Base-by-base conservation (phyloP, 2,888 invertebrate genomes). In the Eueremaeus valkanovi region DNA sequence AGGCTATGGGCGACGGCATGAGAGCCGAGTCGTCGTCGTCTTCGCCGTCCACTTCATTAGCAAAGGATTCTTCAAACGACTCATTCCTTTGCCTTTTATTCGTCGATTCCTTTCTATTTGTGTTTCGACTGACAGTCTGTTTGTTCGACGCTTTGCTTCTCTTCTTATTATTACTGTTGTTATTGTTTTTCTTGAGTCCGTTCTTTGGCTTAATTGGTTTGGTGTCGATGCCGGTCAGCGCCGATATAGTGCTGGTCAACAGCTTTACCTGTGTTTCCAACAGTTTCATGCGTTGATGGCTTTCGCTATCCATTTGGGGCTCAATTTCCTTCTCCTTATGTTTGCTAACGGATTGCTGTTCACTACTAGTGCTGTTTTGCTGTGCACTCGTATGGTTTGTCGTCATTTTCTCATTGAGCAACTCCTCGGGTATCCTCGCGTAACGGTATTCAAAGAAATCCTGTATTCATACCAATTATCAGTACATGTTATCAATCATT, bases 401-500 rank as follows among this genome's bases (percentile, higher is more conserved):
- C 2, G 55, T 24, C 40, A 40, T 21, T 29, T 58, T 72, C 40
- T 75, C 58, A 9, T 55, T 49, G 18, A 72, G 61, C 45, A 51
- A 55, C 21, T 75, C 75, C 27, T 75, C 75, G 1, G 75, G 75
- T 72, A 72, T 45, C 13, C 29, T 70, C 5, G 75, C 72, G 45
- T 42, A 75, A 29, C 45, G 70, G 40, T 75, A 75, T 42, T 75
- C 75, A 36, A 75, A 75, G 31, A 27, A 55, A 21, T 75, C 75
- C 75, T 74, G n/a, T n/a, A n/a, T n/a, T n/a, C n/a, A n/a, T n/a
- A n/a, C n/a, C n/a, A n/a, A n/a, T n/a, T n/a, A n/a, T n/a, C n/a
- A n/a, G n/a, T n/a, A n/a, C n/a, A n/a, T n/a, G n/a, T n/a, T n/a
- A n/a, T n/a, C n/a, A n/a, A n/a, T n/a, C n/a, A n/a, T n/a, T n/a